Evolutionary conservation across 2,113 vertebrate genomes (phyloP).

Genomic region (Eubucco bourcierii): DNA sequence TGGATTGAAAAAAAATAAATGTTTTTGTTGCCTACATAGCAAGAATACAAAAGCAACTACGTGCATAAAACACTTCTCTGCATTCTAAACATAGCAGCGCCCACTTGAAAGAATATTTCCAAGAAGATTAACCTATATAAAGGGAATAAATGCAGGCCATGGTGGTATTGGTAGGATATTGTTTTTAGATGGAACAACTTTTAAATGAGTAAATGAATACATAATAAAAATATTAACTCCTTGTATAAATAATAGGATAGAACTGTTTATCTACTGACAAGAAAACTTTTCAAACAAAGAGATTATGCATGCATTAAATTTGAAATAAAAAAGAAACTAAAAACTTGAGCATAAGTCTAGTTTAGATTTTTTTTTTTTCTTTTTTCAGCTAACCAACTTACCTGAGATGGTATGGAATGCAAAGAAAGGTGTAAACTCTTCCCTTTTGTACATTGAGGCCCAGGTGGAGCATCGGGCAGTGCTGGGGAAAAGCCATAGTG

Average conservation of each 20-base stretch:
- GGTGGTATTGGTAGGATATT: background rate
- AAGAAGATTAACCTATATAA: conserved; percentile 59
- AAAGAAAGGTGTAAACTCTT: background rate
- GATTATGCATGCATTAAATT: background rate
- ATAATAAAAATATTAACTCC: background rate
- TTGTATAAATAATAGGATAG: background rate
- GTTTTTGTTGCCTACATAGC: background rate
- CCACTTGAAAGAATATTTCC: conserved; percentile 66
- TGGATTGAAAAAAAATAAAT: background rate
- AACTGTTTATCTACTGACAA: background rate
- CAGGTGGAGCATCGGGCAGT: background rate
- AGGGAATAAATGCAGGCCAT: background rate
- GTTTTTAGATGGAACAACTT: conserved; percentile 36
- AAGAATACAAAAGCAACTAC: conserved; percentile 45
- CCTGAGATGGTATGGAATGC: background rate
- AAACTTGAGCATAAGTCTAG: background rate
- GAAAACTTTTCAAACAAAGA: background rate
- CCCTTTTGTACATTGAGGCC: background rate
- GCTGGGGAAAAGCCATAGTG: fast-evolving
- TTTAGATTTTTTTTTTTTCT: background rate
- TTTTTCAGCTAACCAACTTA: background rate
- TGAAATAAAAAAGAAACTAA: background rate
- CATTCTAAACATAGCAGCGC: conserved; percentile 60
- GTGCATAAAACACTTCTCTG: conserved; percentile 39
- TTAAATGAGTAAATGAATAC: conserved; percentile 39